These are phyloP conservation scores for Danionella cerebrum DNA, from an alignment of 2,113 vertebrate genomes.

Conservation along the genomic window DNA sequence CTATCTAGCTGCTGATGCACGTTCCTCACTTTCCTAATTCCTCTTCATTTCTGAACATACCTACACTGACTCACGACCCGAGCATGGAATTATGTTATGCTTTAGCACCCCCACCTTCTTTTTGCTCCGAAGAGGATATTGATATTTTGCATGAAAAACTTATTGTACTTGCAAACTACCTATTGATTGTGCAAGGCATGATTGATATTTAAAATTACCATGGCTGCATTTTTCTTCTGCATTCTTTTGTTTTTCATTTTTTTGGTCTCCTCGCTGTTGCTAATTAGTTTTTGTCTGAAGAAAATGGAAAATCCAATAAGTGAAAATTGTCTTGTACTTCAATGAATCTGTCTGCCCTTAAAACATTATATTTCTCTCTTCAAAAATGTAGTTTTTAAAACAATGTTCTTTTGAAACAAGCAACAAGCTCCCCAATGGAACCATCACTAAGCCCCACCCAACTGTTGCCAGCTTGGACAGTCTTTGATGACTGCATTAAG, in stretches of 20 bases:
- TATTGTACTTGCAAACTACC: conserved; percentile 92
- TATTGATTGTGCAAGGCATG: conserved; percentile 88
- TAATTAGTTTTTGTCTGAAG: conserved; percentile 67
- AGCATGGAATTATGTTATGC: conserved; percentile 85
- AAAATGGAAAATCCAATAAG: conserved; percentile 68
- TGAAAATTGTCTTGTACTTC: conserved; percentile 61
- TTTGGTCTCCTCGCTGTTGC: conserved; percentile 63
- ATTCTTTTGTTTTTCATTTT: conserved; percentile 86
- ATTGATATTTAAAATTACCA: conserved; percentile 87
- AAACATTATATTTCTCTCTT: conserved; percentile 61
- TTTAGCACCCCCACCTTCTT: conserved; percentile 60
- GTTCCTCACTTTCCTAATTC: conserved; percentile 59
- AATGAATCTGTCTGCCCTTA: conserved; percentile 59
- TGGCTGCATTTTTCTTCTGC: conserved; percentile 71
- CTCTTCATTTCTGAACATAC: conserved; percentile 58
- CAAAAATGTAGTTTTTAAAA: conserved; percentile 71
- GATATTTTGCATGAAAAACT: conserved; percentile 86
- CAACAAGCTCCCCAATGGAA: conserved; percentile 61
- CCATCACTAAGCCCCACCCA: too few relatives aligned
- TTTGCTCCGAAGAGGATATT: conserved; percentile 63
- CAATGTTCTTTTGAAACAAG: conserved; percentile 63
- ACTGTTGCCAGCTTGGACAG: too few relatives aligned
- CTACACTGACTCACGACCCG: conserved; percentile 76
- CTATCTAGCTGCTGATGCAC: conserved; percentile 84
- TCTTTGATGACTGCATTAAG: too few relatives aligned